These are phyloP conservation scores for Allophyes oxyacanthae DNA, from an alignment of 2,888 invertebrate species.

Conservation along the genomic window DNA sequence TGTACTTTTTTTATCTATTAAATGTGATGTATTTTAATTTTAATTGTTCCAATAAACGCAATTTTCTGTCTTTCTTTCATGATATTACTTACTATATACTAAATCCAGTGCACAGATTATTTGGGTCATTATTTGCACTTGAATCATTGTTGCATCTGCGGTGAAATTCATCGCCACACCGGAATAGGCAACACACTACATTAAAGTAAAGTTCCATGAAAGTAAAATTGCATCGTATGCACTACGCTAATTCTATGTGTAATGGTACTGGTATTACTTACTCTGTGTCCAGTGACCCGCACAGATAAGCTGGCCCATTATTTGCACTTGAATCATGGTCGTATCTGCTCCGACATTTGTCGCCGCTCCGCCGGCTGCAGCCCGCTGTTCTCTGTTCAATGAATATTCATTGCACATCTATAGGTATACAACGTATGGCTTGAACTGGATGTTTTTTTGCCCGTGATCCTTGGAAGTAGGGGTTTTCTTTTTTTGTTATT, in stretches of 20 bases:
- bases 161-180: too few species aligned
- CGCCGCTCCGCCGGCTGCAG: constrained; percentile 49
- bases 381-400: constrained; percentile 65
- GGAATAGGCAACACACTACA: too few species aligned
- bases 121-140: too few species aligned
- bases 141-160: too few species aligned
- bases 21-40: too few species aligned
- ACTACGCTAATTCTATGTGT: constrained; percentile 34
- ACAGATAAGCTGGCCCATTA: constrained; percentile 72
- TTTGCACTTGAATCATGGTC: constrained; percentile 76
- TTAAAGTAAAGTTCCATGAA: too few species aligned
- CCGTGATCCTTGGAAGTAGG: neutral
- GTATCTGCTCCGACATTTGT: constrained; percentile 71
- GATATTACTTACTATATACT: too few species aligned
- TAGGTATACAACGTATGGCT: constrained; percentile 53
- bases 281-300: constrained; percentile 60
- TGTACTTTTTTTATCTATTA: too few species aligned
- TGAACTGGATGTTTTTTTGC: constrained; percentile 26
- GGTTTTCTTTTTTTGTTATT: neutral
- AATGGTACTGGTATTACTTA: constrained; percentile 49
- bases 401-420: constrained; percentile 72
- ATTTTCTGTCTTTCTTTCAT: too few species aligned
- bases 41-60: too few species aligned
- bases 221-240: constrained; percentile 23
- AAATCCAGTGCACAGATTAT: too few species aligned